These are phyloP conservation scores for Pseudochaenichthys georgianus DNA, from an alignment of 2,797 vertebrate species.

Conservation along the genomic window DNA sequence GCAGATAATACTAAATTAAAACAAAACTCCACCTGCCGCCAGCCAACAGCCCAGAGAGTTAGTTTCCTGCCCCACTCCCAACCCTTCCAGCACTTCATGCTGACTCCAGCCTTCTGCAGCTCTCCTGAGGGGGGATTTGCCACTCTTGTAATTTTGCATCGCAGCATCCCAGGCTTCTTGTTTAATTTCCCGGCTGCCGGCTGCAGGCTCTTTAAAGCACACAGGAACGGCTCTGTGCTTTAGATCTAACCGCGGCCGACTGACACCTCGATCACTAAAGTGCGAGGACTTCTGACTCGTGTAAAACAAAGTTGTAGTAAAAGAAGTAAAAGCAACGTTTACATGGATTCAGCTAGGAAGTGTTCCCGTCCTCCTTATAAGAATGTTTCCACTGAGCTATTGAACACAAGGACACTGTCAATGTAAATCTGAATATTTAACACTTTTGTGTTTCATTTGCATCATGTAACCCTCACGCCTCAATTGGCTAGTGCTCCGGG, in stretches of 20 bases:
- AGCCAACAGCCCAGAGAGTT: conserved; percentile 3
- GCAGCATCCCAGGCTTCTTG: conserved; percentile 31
- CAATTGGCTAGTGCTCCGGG: no score
- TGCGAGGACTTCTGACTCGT: conserved; percentile 14
- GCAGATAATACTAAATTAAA: background rate
- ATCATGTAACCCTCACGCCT: no score
- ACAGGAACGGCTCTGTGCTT: background rate
- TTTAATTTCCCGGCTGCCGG: no score
- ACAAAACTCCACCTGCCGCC: background rate
- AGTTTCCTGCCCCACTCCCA: conserved; percentile 16
- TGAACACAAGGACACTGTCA: background rate
- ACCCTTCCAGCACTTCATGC: conserved; percentile 24
- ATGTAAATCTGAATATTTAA: no score
- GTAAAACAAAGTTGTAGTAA: conserved; percentile 14
- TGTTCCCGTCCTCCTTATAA: background rate
- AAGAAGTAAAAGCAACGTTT: background rate
- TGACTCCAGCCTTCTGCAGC: conserved; percentile 33
- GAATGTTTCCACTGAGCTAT: background rate
- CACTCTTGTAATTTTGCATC: conserved; percentile 47
- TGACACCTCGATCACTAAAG: conserved; percentile 24
- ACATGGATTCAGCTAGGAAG: background rate
- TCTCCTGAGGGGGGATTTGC: conserved; percentile 31
- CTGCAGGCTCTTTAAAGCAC: no score
- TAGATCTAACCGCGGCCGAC: background rate
- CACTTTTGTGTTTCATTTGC: no score